These are phyloP conservation scores for Diachasmimorpha longicaudata DNA, from an alignment of 1,140 invertebrate genomes.

Conservation along the genomic window DNA sequence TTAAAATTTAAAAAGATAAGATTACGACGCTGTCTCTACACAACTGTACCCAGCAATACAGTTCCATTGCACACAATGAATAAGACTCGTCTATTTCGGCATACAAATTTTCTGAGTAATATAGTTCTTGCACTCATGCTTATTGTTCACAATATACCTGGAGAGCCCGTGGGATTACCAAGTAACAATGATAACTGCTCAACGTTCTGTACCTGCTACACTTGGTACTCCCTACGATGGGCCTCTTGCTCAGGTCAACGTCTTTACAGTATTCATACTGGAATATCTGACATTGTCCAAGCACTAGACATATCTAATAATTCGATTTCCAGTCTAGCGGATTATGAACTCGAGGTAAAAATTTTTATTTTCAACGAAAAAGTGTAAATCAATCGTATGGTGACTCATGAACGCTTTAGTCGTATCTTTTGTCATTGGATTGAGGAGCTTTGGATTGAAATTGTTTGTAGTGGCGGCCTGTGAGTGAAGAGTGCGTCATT, in stretches of 20 bases:
- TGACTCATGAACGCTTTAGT: background rate
- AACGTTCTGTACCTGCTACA: constrained; percentile 30
- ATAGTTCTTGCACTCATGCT: background rate
- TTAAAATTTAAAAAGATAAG: background rate
- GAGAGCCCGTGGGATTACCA: background rate
- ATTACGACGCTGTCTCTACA: background rate
- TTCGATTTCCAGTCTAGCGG: constrained; percentile 43
- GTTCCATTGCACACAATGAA: background rate
- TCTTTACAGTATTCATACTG: constrained; percentile 48
- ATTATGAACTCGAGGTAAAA: constrained; percentile 47
- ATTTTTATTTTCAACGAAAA: background rate
- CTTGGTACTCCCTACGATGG: constrained; percentile 18
- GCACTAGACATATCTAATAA: constrained; percentile 55
- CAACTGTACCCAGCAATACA: background rate
- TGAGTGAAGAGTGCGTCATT: background rate
- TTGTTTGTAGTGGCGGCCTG: background rate
- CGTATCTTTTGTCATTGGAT: background rate
- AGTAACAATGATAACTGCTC: constrained; percentile 16
- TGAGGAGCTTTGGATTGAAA: background rate
- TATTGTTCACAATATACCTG: background rate
- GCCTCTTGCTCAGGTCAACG: constrained; percentile 48
- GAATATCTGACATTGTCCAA: constrained; percentile 42
- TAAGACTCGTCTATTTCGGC: background rate
- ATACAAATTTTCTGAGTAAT: background rate
- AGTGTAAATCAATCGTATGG: background rate